phyloP scores from a whole-genome alignment of 92 coral and sea anemone genomes.

The Palythoa grandiflora region DNA sequence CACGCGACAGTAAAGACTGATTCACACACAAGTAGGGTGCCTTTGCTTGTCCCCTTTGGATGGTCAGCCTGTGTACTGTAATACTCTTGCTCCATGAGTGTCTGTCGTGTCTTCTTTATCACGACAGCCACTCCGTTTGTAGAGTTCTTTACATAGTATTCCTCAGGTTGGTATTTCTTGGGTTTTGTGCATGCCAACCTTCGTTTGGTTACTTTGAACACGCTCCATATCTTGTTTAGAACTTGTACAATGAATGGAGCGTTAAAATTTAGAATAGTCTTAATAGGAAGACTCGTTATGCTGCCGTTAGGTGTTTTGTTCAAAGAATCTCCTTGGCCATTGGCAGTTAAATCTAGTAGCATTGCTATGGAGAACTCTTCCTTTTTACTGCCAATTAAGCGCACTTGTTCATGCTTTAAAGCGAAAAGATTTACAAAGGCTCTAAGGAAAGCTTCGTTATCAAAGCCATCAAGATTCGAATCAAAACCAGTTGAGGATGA shows the following conservation, averaged over 20 bases:
- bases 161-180: background rate
- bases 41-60: background rate
- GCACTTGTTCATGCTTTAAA: background rate
- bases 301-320: background rate
- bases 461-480: background rate
- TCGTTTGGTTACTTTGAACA: slow-evolving; percentile 71
- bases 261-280: slow-evolving; percentile 61
- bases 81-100: background rate
- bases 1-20: slow-evolving; percentile 19
- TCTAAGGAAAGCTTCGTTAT: slow-evolving; percentile 43
- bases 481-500: background rate
- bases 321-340: background rate
- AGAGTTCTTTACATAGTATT: background rate
- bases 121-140: background rate
- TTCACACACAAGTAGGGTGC: background rate
- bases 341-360: slow-evolving; percentile 8
- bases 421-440: slow-evolving; percentile 52
- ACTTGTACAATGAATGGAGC: slow-evolving; percentile 54
- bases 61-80: background rate
- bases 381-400: background rate
- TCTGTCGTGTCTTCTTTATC: slow-evolving; percentile 17
- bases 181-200: slow-evolving; percentile 63
- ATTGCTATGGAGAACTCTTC: slow-evolving; percentile 8
- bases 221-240: slow-evolving; percentile 62
- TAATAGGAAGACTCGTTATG: slow-evolving; percentile 22